These are phyloP conservation scores for Siphlonurus alternatus DNA, from an alignment of 2,888 invertebrate genomes.

Conservation along the genomic window DNA sequence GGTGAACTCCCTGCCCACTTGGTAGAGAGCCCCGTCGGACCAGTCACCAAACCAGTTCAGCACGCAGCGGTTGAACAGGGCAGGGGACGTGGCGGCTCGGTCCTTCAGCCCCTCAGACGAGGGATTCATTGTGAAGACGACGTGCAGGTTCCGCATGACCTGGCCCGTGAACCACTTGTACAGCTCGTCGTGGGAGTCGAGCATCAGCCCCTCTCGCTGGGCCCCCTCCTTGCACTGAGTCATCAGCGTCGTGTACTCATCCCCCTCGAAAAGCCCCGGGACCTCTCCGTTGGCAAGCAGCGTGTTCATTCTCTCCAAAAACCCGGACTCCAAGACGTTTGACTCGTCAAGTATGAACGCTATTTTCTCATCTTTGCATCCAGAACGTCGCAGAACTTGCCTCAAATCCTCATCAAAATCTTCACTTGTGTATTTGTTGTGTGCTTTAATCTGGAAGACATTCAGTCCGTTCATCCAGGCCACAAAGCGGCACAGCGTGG, in stretches of 20 bases:
- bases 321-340: conserved; percentile 95
- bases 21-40: conserved; percentile 90
- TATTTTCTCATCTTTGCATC: conserved; percentile 94
- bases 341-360: conserved; percentile 99
- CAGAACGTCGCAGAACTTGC: conserved; percentile 66
- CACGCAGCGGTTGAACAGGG: conserved; percentile 92
- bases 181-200: conserved; percentile 94
- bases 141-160: conserved; percentile 98
- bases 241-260: conserved; percentile 97
- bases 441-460: conserved; percentile 98
- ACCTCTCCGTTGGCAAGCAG: conserved; percentile 97
- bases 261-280: conserved; percentile 85
- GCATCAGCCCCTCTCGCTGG: conserved; percentile 92
- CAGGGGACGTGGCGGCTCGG: conserved; percentile 96
- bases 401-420: conserved; percentile 99
- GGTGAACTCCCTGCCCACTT: conserved; percentile 94
- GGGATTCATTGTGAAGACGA: conserved; percentile 99
- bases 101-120: conserved; percentile 96
- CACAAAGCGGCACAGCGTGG: conserved; percentile 95
- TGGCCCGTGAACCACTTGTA: conserved; percentile 99
- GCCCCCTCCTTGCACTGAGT: conserved; percentile 99
- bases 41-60: conserved; percentile 99
- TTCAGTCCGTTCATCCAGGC: conserved; percentile 99
- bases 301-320: conserved; percentile 98
- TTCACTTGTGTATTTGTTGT: conserved; percentile 96